A percentile compares a stretch with the other conserved stretches of the same genome.
phyloP scores from a whole-genome alignment of 2,113 vertebrate genomes.

The Alces alces region DNA sequence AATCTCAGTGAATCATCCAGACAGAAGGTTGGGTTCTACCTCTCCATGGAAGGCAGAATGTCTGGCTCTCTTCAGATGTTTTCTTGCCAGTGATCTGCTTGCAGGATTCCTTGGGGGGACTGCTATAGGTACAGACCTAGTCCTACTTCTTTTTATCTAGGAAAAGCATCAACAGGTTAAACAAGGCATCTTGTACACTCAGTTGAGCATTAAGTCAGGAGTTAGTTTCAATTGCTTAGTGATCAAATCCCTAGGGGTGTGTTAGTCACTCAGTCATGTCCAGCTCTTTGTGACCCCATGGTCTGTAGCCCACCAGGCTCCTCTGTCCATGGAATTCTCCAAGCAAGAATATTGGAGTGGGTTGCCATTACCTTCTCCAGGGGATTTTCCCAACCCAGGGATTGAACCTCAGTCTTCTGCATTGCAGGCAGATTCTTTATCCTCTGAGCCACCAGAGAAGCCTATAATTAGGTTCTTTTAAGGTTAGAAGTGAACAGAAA shows the following conservation, averaged over 20 bases:
- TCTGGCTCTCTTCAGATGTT: neutral
- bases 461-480: neutral
- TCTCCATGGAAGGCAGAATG: neutral
- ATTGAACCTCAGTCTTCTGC: neutral
- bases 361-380: neutral
- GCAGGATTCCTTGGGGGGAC: neutral
- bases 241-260: neutral
- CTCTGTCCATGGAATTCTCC: neutral
- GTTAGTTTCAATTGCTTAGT: neutral
- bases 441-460: neutral
- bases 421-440: neutral
- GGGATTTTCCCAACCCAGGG: neutral
- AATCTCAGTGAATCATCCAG: neutral
- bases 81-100: neutral
- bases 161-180: neutral
- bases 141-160: neutral
- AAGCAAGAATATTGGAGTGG: neutral
- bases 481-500: neutral
- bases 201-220: neutral
- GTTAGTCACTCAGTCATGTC: neutral
- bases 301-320: neutral
- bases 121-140: neutral
- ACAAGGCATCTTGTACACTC: neutral
- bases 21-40: neutral
- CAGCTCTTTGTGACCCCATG: neutral